Evolutionary conservation across 92 coral and sea anemone genomes (phyloP).

Genomic region (Heteractis magnifica): DNA sequence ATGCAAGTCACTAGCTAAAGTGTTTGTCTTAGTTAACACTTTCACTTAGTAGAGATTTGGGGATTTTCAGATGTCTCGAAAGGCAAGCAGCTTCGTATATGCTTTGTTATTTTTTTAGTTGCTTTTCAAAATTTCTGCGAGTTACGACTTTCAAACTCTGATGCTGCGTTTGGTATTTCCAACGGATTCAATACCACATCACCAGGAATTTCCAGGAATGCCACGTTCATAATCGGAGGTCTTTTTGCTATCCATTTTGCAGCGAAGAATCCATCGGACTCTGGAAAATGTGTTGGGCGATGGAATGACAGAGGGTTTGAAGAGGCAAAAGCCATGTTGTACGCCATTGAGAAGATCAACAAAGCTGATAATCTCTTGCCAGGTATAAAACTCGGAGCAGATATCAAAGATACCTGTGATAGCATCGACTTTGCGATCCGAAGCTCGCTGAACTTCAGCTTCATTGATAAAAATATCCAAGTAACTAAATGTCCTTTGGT

Average conservation of each 20-base stretch:
- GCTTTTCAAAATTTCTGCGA: not conserved
- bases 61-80: not conserved
- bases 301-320: conserved; percentile 72
- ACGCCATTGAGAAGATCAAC: conserved; percentile 74
- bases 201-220: conserved; percentile 53
- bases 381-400: conserved; percentile 74
- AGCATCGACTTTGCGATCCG: conserved; percentile 79
- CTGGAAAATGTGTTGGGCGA: conserved; percentile 54
- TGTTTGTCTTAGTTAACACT: not conserved
- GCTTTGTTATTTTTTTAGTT: not conserved
- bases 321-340: conserved; percentile 75
- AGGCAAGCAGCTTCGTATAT: not conserved
- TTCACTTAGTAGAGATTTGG: not conserved
- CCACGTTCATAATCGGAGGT: conserved; percentile 72
- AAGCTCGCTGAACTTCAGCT: conserved; percentile 82
- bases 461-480: conserved; percentile 64
- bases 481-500: conserved; percentile 17
- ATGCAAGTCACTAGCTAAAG: not conserved
- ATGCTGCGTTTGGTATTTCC: not conserved
- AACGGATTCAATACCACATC: not conserved
- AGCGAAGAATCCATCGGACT: conserved; percentile 23
- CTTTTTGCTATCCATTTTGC: conserved; percentile 76
- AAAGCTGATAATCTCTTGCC: conserved; percentile 60
- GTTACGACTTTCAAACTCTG: not conserved
- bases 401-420: conserved; percentile 80